These are phyloP conservation scores for Semnornis frantzii DNA, from an alignment of 2,113 vertebrate genomes.

Conservation along the genomic window DNA sequence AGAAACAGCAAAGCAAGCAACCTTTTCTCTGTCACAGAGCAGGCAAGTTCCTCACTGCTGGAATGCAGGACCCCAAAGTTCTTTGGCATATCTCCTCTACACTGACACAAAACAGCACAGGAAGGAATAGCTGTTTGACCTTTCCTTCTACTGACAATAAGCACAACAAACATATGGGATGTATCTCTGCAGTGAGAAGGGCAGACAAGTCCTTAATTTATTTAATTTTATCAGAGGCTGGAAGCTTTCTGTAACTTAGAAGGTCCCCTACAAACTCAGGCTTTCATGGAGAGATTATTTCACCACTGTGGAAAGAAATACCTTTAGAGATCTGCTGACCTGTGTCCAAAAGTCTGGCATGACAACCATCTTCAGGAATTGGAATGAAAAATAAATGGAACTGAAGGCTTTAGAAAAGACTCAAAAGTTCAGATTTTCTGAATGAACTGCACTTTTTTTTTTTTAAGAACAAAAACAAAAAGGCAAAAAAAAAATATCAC, in stretches of 20 bases:
- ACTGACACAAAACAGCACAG: constrained; percentile 53
- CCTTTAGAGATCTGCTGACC: neutral
- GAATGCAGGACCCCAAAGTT: constrained; percentile 22
- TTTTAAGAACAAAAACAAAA: neutral
- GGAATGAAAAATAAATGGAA: neutral
- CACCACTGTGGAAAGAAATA: constrained; percentile 12
- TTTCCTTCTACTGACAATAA: constrained; percentile 35
- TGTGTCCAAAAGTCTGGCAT: neutral
- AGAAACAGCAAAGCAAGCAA: neutral
- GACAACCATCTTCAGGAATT: neutral
- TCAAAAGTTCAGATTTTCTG: neutral
- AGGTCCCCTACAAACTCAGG: neutral
- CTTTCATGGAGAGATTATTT: neutral
- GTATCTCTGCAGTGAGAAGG: constrained; percentile 8
- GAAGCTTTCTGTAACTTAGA: neutral
- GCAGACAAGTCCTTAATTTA: constrained; percentile 3
- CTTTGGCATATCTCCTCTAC: constrained; percentile 9
- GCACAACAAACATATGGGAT: constrained; percentile 50
- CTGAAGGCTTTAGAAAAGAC: neutral
- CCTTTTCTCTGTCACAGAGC: neutral
- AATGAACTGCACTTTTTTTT: neutral
- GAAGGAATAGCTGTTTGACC: constrained; percentile 47
- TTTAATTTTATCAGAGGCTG: constrained; percentile 23
- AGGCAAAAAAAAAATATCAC: neutral
- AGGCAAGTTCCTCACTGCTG: neutral